phyloP scores from a whole-genome alignment of 2,113 vertebrate genomes.

The Aphyosemion australe region DNA sequence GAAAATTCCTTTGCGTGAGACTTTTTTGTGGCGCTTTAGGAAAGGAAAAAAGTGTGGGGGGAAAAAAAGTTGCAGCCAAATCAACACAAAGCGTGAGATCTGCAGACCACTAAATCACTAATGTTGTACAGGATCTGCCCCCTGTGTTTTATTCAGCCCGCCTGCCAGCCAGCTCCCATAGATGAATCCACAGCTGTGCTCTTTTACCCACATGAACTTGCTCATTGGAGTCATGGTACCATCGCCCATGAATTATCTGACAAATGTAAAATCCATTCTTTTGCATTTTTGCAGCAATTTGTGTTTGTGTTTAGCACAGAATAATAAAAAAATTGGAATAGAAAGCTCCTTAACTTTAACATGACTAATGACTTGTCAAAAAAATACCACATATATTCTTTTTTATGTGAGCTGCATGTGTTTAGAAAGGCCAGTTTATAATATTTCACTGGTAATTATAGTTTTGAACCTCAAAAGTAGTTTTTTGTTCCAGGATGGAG shows the following conservation, averaged over 20 bases:
- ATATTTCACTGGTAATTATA: slow-evolving; percentile 75
- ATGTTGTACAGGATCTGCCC: slow-evolving; percentile 79
- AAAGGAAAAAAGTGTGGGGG: slow-evolving; percentile 26
- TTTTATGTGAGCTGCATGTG: slow-evolving; percentile 19
- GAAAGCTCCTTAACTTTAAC: slow-evolving; percentile 9
- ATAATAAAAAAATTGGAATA: not conserved
- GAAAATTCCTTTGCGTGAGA: slow-evolving; percentile 70
- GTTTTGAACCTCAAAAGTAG: slow-evolving; percentile 55
- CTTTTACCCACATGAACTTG: slow-evolving; percentile 54
- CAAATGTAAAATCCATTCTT: slow-evolving; percentile 25
- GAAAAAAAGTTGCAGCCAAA: slow-evolving; percentile 56
- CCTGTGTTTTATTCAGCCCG: slow-evolving; percentile 71
- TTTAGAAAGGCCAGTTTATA: slow-evolving; percentile 65
- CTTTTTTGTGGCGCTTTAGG: slow-evolving; percentile 63
- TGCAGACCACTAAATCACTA: slow-evolving; percentile 78
- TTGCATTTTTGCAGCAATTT: not conserved
- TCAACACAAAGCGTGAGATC: slow-evolving; percentile 76
- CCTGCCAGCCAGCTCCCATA: slow-evolving; percentile 69
- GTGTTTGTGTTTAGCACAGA: not conserved
- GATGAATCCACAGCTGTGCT: slow-evolving; percentile 66
- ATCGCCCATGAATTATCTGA: slow-evolving; percentile 39
- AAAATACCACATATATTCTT: slow-evolving; percentile 25
- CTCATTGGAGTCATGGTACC: slow-evolving; percentile 35
- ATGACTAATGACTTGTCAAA: too few species aligned
- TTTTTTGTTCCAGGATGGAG: slow-evolving; percentile 48